These are phyloP conservation scores for Panopea generosa DNA, from an alignment of 2,888 invertebrate genomes.

Conservation along the genomic window DNA sequence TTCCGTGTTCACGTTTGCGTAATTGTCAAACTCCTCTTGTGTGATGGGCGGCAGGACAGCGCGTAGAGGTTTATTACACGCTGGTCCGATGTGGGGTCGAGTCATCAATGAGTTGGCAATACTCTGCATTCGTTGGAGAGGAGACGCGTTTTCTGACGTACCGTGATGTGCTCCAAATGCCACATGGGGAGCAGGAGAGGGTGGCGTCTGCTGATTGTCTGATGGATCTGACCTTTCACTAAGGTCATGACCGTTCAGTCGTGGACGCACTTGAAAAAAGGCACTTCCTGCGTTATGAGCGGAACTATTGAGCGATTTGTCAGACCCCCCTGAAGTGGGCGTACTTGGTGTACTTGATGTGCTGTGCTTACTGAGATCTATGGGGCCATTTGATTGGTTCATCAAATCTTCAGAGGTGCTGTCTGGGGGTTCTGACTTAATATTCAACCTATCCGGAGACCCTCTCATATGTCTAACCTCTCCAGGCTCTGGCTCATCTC, in stretches of 20 bases:
- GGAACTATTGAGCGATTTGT: conserved; percentile 77
- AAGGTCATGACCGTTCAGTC: conserved; percentile 77
- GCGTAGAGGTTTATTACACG: conserved; percentile 91
- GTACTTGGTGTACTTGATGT: conserved; percentile 71
- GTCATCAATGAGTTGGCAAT: conserved; percentile 97
- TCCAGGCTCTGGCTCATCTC: conserved; percentile 87
- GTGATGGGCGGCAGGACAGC: conserved; percentile 99
- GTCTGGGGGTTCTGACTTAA: conserved; percentile 79
- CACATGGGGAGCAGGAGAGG: conserved; percentile 85
- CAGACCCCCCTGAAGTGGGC: conserved; percentile 70
- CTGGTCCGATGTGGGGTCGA: conserved; percentile 88
- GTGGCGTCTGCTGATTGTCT: conserved; percentile 49
- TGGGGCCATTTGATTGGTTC: conserved; percentile 74
- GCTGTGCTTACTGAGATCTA: conserved; percentile 79
- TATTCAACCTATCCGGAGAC: conserved; percentile 59
- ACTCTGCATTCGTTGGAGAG: conserved; percentile 98
- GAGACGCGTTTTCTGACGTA: conserved; percentile 85
- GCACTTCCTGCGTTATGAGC: conserved; percentile 86
- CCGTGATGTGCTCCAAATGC: conserved; percentile 53
- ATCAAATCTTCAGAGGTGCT: conserved; percentile 71
- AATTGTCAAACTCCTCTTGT: conserved; percentile 99
- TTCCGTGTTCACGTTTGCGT: conserved; percentile 98
- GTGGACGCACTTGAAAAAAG: conserved; percentile 94
- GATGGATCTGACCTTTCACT: conserved; percentile 56
- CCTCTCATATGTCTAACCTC: conserved; percentile 60